A percentile compares a stretch with the other conserved stretches of the same genome.
phyloP scores from a whole-genome alignment of 2,888 invertebrate genomes.

The Ormyrus pomaceus region DNA sequence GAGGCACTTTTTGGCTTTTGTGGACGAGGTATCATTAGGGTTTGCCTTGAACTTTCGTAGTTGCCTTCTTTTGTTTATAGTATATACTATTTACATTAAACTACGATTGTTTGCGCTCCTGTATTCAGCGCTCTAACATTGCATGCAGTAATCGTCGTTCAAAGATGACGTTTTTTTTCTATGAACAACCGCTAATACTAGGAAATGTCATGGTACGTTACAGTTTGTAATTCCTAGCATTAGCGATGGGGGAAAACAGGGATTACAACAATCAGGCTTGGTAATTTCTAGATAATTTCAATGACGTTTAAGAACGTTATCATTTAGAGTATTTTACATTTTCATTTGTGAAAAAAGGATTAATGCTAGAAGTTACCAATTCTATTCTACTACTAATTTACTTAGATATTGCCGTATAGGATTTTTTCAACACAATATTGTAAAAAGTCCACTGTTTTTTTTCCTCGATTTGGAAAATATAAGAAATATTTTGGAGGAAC shows the following conservation, averaged over 20 bases:
- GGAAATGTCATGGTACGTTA: no score
- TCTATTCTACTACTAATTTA: slow-evolving; percentile 42
- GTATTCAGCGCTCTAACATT: slow-evolving; percentile 25
- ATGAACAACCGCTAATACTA: background rate
- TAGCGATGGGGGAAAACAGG: background rate
- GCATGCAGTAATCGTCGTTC: slow-evolving; percentile 36
- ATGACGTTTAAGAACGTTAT: background rate
- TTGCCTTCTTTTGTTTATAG: slow-evolving; percentile 4
- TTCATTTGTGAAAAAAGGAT: background rate
- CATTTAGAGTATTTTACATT: background rate
- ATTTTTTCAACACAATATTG: slow-evolving; percentile 16
- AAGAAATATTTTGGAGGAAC: background rate
- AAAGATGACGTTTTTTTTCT: slow-evolving; percentile 17
- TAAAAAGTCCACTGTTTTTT: slow-evolving; percentile 55
- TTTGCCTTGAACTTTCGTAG: slow-evolving; percentile 54
- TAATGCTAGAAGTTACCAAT: slow-evolving; percentile 37
- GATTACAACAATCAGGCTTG: slow-evolving; percentile 4
- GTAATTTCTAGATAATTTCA: slow-evolving; percentile 34
- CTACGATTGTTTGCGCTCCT: slow-evolving; percentile 5
- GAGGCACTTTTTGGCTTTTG: background rate
- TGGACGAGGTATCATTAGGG: slow-evolving; percentile 55
- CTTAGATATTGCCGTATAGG: slow-evolving; percentile 33
- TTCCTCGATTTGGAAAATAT: slow-evolving; percentile 26
- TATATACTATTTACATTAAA: slow-evolving; percentile 18
- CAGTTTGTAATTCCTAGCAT: background rate